These are phyloP conservation scores for Misgurnus anguillicaudatus DNA, from an alignment of 2,113 vertebrate species.

Conservation along the genomic window DNA sequence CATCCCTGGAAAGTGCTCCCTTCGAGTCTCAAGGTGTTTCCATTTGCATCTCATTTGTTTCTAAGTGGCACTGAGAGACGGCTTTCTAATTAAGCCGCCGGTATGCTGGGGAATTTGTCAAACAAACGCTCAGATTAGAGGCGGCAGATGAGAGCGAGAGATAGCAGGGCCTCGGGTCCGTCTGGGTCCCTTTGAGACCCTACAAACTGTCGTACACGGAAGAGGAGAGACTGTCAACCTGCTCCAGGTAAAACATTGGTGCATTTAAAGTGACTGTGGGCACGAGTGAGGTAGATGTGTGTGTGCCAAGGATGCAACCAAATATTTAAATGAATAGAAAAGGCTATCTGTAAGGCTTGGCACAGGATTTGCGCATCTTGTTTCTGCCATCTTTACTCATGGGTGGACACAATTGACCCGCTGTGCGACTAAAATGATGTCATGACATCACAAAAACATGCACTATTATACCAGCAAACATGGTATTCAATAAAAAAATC, in stretches of 20 bases:
- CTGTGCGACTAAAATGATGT: too few relatives aligned
- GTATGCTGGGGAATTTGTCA: conserved; percentile 36
- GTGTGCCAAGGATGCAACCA: not conserved
- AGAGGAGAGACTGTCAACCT: not conserved
- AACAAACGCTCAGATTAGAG: conserved; percentile 47
- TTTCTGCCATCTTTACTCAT: too few relatives aligned
- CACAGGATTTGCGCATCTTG: too few relatives aligned
- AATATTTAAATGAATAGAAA: not conserved
- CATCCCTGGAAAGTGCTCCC: not conserved
- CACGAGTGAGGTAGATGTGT: too few relatives aligned
- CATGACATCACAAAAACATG: too few relatives aligned
- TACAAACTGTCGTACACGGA: not conserved
- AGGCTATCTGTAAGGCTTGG: too few relatives aligned
- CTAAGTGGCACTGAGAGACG: conserved; percentile 40
- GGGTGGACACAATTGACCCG: too few relatives aligned
- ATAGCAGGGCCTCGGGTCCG: not conserved
- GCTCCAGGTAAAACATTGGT: not conserved
- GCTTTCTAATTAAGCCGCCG: conserved; percentile 51
- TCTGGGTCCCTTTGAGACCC: not conserved
- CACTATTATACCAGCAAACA: not conserved
- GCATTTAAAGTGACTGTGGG: not conserved
- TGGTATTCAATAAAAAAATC: not conserved
- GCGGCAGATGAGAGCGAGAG: conserved; percentile 16
- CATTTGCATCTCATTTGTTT: conserved; percentile 43
- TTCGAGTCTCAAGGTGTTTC: conserved; percentile 33